Percentiles rank a stretch among this genome's conserved stretches.
phyloP scores from a whole-genome alignment of 2,113 vertebrate genomes.

The Planiliza haematocheilus region DNA sequence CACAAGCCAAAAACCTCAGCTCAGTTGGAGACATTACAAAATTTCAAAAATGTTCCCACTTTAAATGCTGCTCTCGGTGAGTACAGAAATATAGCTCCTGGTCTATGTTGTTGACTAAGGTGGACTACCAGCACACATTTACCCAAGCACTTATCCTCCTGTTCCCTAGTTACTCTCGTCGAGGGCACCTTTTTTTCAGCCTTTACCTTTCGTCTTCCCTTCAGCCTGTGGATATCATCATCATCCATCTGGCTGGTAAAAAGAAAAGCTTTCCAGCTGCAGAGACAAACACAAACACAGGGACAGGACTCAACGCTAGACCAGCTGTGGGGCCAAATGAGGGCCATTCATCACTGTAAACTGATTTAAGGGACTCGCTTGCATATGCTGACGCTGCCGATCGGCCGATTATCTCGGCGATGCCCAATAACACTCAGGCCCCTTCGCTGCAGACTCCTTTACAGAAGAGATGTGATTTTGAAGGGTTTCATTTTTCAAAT shows the following conservation, averaged over 20 bases:
- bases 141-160: neutral
- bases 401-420: conserved; percentile 70
- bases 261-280: conserved; percentile 46
- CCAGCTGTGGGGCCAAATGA: conserved; percentile 78
- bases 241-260: conserved; percentile 7
- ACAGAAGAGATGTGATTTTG: conserved; percentile 30
- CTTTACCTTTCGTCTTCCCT: conserved; percentile 11
- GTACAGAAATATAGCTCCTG: too few species aligned
- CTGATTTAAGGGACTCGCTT: conserved; percentile 70
- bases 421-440: conserved; percentile 33
- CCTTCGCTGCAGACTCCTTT: conserved; percentile 30
- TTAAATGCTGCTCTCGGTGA: too few species aligned
- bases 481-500: conserved; percentile 9
- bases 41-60: too few species aligned
- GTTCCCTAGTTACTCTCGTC: neutral
- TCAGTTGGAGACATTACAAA: too few species aligned
- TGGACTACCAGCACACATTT: conserved; percentile 39
- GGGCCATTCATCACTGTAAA: conserved; percentile 77
- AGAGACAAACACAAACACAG: conserved; percentile 52
- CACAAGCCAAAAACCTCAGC: too few species aligned
- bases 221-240: conserved; percentile 1
- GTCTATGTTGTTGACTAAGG: conserved; percentile 22
- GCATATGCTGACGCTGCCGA: conserved; percentile 72
- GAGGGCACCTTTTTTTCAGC: neutral
- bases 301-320: conserved; percentile 54